Evolutionary conservation across 2,113 vertebrate genomes (phyloP).

Genomic region (Hippolais icterina): DNA sequence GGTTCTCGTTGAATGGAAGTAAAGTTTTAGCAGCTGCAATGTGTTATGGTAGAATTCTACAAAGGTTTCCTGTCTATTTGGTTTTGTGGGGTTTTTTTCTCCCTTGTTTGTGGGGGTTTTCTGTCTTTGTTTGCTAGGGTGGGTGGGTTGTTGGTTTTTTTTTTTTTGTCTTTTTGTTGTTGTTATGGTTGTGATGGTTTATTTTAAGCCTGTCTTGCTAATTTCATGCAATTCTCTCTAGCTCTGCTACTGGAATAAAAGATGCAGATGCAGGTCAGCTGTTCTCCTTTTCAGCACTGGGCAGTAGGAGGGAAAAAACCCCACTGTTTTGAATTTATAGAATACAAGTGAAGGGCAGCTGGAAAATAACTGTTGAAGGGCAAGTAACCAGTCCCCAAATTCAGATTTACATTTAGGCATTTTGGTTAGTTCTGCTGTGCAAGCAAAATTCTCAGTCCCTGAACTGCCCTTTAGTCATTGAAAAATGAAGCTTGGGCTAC

Average conservation of each 20-base stretch:
- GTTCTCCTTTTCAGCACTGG: neutral
- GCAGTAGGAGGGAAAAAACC: neutral
- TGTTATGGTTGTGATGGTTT: neutral
- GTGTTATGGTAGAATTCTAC: neutral
- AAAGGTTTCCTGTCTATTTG: neutral
- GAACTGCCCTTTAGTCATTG: neutral
- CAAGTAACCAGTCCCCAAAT: neutral
- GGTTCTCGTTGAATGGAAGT: neutral
- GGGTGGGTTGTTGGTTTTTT: too few relatives aligned
- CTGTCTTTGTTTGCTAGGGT: neutral
- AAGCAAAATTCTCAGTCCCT: neutral
- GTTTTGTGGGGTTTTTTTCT: neutral
- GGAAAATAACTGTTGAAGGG: neutral
- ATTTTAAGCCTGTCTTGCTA: neutral
- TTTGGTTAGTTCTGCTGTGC: neutral
- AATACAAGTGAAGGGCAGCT: neutral
- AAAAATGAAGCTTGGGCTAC: neutral
- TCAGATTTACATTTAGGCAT: neutral
- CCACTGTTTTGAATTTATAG: neutral
- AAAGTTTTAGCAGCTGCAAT: neutral
- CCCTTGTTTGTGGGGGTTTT: neutral
- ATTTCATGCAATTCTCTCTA: neutral
- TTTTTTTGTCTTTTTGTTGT: neutral
- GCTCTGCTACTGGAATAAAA: neutral
- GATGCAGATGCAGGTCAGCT: neutral